These are phyloP conservation scores for Hemicrepidius hirtus DNA, from an alignment of 2,888 invertebrate species.

Conservation along the genomic window DNA sequence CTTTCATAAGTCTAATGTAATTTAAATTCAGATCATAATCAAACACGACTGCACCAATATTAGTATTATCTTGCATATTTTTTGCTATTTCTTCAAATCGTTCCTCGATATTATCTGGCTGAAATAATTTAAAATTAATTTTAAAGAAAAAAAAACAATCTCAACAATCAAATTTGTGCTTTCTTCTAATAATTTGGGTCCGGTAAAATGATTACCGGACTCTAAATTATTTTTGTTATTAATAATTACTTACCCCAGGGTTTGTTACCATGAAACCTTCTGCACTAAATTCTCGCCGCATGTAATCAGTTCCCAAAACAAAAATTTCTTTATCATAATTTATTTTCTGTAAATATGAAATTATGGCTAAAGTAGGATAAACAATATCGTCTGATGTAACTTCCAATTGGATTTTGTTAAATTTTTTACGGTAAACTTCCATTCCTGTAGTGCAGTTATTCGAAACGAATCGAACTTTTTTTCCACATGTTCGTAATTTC, in stretches of 20 bases:
- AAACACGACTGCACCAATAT: conserved; percentile 76
- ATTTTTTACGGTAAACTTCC: conserved; percentile 66
- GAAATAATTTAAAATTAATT: no score
- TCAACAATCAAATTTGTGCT: no score
- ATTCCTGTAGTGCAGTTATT: conserved; percentile 58
- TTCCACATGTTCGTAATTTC: conserved; percentile 72
- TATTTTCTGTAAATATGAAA: conserved; percentile 74
- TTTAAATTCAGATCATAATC: conserved; percentile 75
- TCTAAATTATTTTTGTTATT: neutral
- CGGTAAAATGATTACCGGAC: no score
- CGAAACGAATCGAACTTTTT: conserved; percentile 66
- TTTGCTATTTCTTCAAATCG: conserved; percentile 38
- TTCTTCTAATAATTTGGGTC: conserved; percentile 1
- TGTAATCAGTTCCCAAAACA: conserved; percentile 70
- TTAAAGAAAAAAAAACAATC: no score
- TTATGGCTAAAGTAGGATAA: conserved; percentile 73
- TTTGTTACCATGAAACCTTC: conserved; percentile 71
- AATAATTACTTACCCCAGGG: conserved; percentile 70
- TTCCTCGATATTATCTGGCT: conserved; percentile 48
- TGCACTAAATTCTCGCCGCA: conserved; percentile 68
- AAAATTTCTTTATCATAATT: conserved; percentile 74
- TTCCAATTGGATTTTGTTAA: conserved; percentile 54
- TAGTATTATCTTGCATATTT: conserved; percentile 68
- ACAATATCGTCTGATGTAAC: conserved; percentile 70
- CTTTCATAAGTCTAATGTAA: conserved; percentile 73